Evolutionary conservation across 2,888 invertebrate genomes (phyloP).

Genomic region (Apodemia mormo): DNA sequence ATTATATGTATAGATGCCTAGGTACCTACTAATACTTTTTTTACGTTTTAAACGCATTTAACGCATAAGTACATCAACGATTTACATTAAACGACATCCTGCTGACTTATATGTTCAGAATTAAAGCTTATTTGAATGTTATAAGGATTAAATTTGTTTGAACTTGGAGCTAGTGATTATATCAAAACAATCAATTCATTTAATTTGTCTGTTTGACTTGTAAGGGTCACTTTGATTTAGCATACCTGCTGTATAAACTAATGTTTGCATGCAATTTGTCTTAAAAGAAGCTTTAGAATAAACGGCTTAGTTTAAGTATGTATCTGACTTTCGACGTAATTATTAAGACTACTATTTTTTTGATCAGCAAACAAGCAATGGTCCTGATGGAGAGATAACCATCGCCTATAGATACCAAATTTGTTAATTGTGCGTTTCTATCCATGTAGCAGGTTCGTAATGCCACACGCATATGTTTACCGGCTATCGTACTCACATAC

Average conservation of each 20-base stretch:
- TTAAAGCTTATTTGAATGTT: not conserved
- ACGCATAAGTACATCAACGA: slow-evolving; percentile 37
- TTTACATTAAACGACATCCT: slow-evolving; percentile 37
- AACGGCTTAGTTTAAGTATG: not conserved
- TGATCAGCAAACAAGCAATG: too few species aligned
- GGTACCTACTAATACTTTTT: too few species aligned
- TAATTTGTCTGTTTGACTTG: slow-evolving; percentile 11
- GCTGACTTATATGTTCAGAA: not conserved
- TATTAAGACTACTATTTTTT: too few species aligned
- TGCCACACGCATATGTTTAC: too few species aligned
- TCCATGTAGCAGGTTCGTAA: too few species aligned
- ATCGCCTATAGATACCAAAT: too few species aligned
- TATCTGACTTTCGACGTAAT: too few species aligned
- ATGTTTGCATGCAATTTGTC: slow-evolving; percentile 7
- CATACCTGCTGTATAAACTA: slow-evolving; percentile 5
- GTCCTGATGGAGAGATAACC: too few species aligned
- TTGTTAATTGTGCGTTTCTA: too few species aligned
- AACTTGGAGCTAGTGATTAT: not conserved
- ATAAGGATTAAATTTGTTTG: not conserved
- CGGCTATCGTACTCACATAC: too few species aligned
- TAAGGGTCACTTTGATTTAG: slow-evolving; percentile 5
- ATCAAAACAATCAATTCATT: slow-evolving; percentile 5
- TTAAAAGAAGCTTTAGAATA: not conserved
- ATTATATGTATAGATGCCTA: too few species aligned
- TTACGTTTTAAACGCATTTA: too few species aligned